Percentiles rank a stretch among this genome's conserved stretches.
phyloP scores from a whole-genome alignment of 2,888 invertebrate genomes.

The Argyresthia goedartella region DNA sequence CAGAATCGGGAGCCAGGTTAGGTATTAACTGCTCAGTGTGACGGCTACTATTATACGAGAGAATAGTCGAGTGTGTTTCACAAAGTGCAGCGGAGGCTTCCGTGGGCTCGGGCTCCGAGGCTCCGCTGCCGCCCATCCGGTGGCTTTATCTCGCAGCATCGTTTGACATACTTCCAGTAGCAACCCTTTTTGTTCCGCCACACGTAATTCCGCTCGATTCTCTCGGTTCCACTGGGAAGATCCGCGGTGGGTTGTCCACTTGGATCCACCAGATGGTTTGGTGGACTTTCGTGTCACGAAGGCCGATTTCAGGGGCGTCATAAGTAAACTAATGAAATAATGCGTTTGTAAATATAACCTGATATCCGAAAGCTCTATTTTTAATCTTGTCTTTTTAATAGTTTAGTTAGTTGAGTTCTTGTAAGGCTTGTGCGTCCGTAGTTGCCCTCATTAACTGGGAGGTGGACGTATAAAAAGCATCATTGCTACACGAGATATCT shows the following conservation, averaged over 20 bases:
- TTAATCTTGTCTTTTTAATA: too few relatives aligned
- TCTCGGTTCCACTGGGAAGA: neutral
- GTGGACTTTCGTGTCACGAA: too few relatives aligned
- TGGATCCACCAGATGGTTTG: too few relatives aligned
- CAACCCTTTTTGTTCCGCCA: neutral
- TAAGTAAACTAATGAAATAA: too few relatives aligned
- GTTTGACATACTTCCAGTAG: slow-evolving; percentile 19
- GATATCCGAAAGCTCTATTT: too few relatives aligned
- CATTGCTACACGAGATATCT: too few relatives aligned
- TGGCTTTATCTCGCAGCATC: slow-evolving; percentile 27
- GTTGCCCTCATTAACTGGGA: too few relatives aligned
- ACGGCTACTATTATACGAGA: too few relatives aligned
- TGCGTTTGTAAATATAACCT: too few relatives aligned
- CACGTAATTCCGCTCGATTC: neutral
- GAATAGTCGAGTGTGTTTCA: slow-evolving; percentile 2
- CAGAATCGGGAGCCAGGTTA: too few relatives aligned
- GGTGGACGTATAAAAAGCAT: too few relatives aligned
- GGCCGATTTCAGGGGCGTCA: neutral
- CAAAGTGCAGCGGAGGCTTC: slow-evolving; percentile 10
- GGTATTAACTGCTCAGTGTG: too few relatives aligned
- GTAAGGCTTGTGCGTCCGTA: neutral
- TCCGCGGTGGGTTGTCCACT: neutral
- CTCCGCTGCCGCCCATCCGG: slow-evolving; percentile 20
- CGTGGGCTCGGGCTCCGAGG: slow-evolving; percentile 9
- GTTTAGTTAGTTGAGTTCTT: neutral